A percentile compares a stretch with the other conserved stretches of the same genome.
Evolutionary conservation across 1,140 invertebrate genomes (phyloP).

Genomic region (Laupala kohalensis): DNA sequence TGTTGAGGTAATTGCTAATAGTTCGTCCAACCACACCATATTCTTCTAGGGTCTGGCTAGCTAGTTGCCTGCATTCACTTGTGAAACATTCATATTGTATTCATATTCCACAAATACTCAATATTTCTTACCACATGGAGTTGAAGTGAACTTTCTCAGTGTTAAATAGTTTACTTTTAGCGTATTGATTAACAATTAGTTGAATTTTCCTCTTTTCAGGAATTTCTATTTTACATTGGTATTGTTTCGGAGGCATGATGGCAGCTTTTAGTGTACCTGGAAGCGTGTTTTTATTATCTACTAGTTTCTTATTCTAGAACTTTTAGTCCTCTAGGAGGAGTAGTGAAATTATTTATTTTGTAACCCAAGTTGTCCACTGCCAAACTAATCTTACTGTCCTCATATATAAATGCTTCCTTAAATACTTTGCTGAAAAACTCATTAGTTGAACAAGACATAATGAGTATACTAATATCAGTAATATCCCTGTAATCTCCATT

Average conservation of each 20-base stretch:
- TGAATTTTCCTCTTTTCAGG: slow-evolving; percentile 11
- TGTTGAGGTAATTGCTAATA: background rate
- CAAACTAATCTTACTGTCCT: background rate
- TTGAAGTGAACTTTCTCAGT: background rate
- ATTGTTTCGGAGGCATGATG: slow-evolving; percentile 10
- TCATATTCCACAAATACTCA: background rate
- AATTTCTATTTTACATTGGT: slow-evolving; percentile 7
- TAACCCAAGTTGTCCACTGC: background rate
- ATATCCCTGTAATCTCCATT: background rate
- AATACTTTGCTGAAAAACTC: background rate
- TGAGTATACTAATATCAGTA: background rate
- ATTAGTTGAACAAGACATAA: background rate
- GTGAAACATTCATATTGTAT: background rate
- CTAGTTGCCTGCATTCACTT: background rate
- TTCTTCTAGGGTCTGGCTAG: background rate
- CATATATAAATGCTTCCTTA: background rate
- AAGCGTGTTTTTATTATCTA: background rate
- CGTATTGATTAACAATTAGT: slow-evolving; percentile 6
- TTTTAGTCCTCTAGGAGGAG: background rate
- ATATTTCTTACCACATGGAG: background rate
- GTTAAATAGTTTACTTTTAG: background rate
- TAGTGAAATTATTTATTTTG: background rate
- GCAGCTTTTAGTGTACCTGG: slow-evolving; percentile 12
- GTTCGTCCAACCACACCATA: background rate
- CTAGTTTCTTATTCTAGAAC: slow-evolving; percentile 1